Evolutionary conservation across 2,113 vertebrate genomes (phyloP).

Genomic region (Garra rufa): DNA sequence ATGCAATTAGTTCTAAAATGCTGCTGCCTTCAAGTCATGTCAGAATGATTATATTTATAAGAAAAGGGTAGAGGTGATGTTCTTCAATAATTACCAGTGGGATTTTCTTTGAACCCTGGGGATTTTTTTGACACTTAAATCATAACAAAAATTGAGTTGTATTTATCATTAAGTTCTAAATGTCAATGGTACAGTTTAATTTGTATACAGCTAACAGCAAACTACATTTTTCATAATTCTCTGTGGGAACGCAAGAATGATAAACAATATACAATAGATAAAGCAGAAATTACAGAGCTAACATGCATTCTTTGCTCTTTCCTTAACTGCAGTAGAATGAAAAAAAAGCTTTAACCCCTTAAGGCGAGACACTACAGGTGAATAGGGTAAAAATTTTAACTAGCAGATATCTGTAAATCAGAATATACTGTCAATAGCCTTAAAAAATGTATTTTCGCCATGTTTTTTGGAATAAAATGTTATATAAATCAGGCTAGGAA

Average conservation of each 20-base stretch:
- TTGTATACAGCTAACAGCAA: not conserved
- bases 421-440: no score
- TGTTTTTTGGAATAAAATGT: no score
- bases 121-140: not conserved
- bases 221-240: not conserved
- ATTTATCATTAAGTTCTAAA: not conserved
- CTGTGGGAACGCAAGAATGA: not conserved
- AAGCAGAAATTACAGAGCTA: not conserved
- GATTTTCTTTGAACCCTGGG: not conserved
- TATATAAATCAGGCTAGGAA: no score
- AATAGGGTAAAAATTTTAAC: no score
- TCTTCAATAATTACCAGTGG: not conserved
- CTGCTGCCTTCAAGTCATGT: constrained; percentile 7
- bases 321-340: not conserved
- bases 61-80: not conserved
- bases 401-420: no score
- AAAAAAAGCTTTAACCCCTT: no score
- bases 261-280: not conserved
- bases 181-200: not conserved
- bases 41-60: constrained; percentile 7
- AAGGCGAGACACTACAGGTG: no score
- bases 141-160: not conserved
- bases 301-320: not conserved
- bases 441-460: no score
- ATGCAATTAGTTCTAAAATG: constrained; percentile 1